Evolutionary conservation across 2,113 vertebrate genomes (phyloP).

Genomic region (Siniperca chuatsi): DNA sequence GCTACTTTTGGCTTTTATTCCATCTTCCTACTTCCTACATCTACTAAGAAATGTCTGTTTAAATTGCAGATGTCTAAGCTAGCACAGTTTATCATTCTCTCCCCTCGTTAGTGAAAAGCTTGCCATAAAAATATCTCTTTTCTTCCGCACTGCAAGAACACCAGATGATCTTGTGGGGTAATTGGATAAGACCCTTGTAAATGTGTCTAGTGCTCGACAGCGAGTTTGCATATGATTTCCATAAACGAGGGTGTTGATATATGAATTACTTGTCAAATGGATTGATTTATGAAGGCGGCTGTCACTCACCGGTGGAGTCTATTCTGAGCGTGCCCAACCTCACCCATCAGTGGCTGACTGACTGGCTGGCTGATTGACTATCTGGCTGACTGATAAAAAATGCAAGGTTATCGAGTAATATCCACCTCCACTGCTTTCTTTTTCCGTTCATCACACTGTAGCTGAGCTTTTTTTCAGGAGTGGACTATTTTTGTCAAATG

Average conservation of each 20-base stretch:
- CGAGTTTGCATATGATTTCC: slow-evolving; percentile 68
- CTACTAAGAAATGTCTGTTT: not conserved
- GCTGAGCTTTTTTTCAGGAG: not conserved
- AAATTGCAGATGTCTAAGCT: not conserved
- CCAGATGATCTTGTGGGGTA: slow-evolving; percentile 30
- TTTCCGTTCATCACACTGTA: not conserved
- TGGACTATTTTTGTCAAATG: not conserved
- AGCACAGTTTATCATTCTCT: not conserved
- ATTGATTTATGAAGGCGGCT: slow-evolving; percentile 66
- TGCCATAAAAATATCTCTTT: slow-evolving; percentile 16
- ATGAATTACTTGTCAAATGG: slow-evolving; percentile 72
- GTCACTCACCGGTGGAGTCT: slow-evolving; percentile 62
- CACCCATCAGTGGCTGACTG: slow-evolving; percentile 38
- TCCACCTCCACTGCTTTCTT: not conserved
- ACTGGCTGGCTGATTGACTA: slow-evolving; percentile 38
- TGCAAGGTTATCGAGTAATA: slow-evolving; percentile 20
- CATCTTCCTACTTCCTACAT: not conserved
- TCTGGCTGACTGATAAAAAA: slow-evolving; percentile 46
- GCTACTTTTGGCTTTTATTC: not conserved
- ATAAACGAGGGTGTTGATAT: slow-evolving; percentile 70
- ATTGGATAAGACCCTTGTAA: slow-evolving; percentile 39
- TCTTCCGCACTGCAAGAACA: slow-evolving; percentile 14
- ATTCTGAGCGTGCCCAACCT: slow-evolving; percentile 49
- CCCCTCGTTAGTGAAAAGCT: slow-evolving; percentile 6
- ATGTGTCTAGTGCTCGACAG: slow-evolving; percentile 37